phyloP scores from a whole-genome alignment of 2,888 invertebrate genomes.

The Hedya salicella region DNA sequence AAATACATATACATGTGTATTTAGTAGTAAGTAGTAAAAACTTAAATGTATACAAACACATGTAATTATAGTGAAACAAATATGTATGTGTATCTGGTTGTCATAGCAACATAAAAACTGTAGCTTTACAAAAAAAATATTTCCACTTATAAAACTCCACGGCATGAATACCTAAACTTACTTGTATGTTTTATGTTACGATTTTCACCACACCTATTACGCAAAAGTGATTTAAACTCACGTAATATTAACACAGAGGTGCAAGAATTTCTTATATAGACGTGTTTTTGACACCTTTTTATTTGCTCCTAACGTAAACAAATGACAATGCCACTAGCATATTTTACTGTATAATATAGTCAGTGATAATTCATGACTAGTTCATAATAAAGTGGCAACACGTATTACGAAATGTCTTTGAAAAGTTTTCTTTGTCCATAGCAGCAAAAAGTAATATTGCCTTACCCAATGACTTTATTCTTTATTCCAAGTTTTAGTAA shows the following conservation, averaged over 20 bases:
- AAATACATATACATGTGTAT: no score
- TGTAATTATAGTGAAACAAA: no score
- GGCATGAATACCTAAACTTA: neutral
- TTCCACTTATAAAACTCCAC: no score
- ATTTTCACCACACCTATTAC: neutral
- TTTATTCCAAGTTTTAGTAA: no score
- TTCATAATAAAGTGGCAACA: neutral
- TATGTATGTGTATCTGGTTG: no score
- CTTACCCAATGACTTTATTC: no score
- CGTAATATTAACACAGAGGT: constrained; percentile 33
- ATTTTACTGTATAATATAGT: constrained; percentile 6
- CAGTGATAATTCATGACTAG: constrained; percentile 14
- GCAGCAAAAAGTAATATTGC: no score
- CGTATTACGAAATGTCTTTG: neutral
- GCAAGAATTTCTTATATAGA: constrained; percentile 17
- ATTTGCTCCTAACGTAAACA: constrained; percentile 20
- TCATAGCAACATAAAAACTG: no score
- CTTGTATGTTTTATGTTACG: neutral
- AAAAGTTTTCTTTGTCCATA: no score
- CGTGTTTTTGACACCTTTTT: constrained; percentile 34
- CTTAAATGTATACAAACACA: no score
- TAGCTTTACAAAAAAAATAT: no score
- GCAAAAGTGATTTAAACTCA: constrained; percentile 19
- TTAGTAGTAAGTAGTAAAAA: no score
- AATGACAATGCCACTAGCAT: constrained; percentile 9